These are phyloP conservation scores for Centropyge bicolor DNA, from an alignment of 2,797 vertebrate species.

Conservation along the genomic window DNA sequence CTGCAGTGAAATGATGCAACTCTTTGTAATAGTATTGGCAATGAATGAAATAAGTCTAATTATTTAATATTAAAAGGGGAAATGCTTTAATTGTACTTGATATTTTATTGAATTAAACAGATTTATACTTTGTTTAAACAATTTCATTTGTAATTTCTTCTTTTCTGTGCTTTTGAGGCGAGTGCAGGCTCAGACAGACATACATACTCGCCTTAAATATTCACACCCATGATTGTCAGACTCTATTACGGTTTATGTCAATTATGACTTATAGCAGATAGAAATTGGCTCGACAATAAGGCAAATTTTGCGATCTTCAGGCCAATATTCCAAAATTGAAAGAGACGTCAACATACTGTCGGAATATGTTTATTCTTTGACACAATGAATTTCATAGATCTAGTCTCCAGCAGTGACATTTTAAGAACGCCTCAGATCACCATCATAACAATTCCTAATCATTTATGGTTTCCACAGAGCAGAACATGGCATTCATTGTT, in stretches of 20 bases:
- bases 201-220: constrained; percentile 38
- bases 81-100: constrained; percentile 86
- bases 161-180: constrained; percentile 51
- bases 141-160: constrained; percentile 72
- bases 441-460: not conserved
- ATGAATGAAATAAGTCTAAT: constrained; percentile 89
- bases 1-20: constrained; percentile 92
- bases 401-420: not conserved
- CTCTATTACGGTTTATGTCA: constrained; percentile 17
- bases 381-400: not conserved
- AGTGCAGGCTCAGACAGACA: constrained; percentile 36
- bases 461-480: constrained; percentile 7
- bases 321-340: not conserved
- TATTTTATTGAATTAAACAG: constrained; percentile 91
- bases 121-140: constrained; percentile 87
- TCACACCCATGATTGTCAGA: constrained; percentile 33
- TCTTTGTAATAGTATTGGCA: constrained; percentile 89
- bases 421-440: not conserved
- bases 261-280: constrained; percentile 43
- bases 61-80: constrained; percentile 86
- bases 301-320: constrained; percentile 8
- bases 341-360: not conserved
- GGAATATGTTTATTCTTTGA: not conserved
- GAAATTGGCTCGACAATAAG: not conserved
- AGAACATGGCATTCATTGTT: constrained; percentile 13